These are phyloP conservation scores for Macroramphosus scolopax DNA, from an alignment of 2,797 vertebrate genomes.

Conservation along the genomic window DNA sequence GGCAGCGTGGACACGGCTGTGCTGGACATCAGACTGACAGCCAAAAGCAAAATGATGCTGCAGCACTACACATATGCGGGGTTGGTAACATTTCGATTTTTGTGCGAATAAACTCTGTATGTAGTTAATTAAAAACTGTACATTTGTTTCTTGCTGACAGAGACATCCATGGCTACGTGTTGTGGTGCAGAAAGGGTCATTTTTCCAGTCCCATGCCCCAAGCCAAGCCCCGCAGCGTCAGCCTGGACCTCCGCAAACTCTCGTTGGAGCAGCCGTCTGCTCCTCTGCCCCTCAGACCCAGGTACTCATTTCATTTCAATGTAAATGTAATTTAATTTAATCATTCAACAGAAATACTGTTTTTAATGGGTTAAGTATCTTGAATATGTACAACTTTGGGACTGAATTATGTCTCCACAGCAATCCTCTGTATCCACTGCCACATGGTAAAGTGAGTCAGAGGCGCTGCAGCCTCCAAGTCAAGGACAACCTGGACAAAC, in stretches of 20 bases:
- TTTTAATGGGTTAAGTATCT: too few relatives aligned
- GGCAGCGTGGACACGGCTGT: conserved; percentile 77
- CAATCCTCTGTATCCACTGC: conserved; percentile 54
- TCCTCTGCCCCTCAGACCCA: conserved; percentile 64
- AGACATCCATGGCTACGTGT: conserved; percentile 84
- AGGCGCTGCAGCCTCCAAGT: conserved; percentile 65
- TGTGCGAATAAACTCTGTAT: too few relatives aligned
- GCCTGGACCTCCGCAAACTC: conserved; percentile 73
- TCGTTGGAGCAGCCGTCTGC: conserved; percentile 68
- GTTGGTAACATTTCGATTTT: conserved; percentile 45
- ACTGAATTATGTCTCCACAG: too few relatives aligned
- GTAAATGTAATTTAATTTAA: too few relatives aligned
- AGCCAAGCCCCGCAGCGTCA: conserved; percentile 79
- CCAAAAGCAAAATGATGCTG: conserved; percentile 84
- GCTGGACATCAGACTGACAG: conserved; percentile 82
- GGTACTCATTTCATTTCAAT: conserved; percentile 27
- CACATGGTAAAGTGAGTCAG: conserved; percentile 55
- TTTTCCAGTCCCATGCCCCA: conserved; percentile 69
- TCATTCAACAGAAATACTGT: too few relatives aligned
- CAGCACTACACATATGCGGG: conserved; percentile 81
- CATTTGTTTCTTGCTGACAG: conserved; percentile 55
- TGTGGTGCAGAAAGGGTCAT: conserved; percentile 87
- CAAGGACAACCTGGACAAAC: conserved; percentile 56
- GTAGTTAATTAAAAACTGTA: too few relatives aligned
- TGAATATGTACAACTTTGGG: too few relatives aligned